Percentiles rank a stretch among this genome's conserved stretches.
These are phyloP conservation scores for Spisula subtruncata DNA, from an alignment of 2,888 invertebrate species.

Conservation along the genomic window DNA sequence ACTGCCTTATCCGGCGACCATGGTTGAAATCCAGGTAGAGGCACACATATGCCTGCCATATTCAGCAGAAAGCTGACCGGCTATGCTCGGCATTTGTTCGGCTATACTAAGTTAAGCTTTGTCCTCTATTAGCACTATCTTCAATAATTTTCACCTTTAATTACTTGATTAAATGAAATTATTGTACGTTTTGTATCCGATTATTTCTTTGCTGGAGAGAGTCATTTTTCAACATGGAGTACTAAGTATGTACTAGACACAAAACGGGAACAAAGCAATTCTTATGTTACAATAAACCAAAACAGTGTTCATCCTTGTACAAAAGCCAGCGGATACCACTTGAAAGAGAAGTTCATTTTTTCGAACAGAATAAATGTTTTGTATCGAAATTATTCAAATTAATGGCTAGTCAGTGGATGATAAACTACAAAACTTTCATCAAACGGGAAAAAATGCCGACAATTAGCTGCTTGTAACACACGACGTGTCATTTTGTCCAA, in stretches of 20 bases:
- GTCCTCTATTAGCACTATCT: background rate
- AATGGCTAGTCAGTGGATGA: background rate
- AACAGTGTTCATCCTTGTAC: background rate
- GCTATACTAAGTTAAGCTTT: background rate
- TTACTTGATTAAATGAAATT: background rate
- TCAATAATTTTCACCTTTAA: background rate
- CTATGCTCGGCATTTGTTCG: background rate
- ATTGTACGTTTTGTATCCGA: background rate
- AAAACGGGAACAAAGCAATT: background rate
- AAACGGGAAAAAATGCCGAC: background rate
- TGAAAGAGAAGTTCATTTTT: background rate
- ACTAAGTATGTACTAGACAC: background rate
- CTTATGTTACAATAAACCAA: background rate
- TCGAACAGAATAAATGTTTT: background rate
- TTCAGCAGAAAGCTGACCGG: too few species aligned
- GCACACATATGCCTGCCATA: too few species aligned
- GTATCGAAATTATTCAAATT: background rate
- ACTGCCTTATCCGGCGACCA: too few species aligned
- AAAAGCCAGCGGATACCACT: background rate
- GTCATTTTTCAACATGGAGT: background rate
- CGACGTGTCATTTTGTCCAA: constrained; percentile 7
- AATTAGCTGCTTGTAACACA: background rate
- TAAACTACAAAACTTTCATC: background rate
- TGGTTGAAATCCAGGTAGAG: too few species aligned
- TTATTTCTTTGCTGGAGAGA: background rate